Percentiles rank a stretch among this genome's conserved stretches.
These are phyloP conservation scores for Callocephalon fimbriatum DNA, from an alignment of 2,113 vertebrate species.

Conservation along the genomic window DNA sequence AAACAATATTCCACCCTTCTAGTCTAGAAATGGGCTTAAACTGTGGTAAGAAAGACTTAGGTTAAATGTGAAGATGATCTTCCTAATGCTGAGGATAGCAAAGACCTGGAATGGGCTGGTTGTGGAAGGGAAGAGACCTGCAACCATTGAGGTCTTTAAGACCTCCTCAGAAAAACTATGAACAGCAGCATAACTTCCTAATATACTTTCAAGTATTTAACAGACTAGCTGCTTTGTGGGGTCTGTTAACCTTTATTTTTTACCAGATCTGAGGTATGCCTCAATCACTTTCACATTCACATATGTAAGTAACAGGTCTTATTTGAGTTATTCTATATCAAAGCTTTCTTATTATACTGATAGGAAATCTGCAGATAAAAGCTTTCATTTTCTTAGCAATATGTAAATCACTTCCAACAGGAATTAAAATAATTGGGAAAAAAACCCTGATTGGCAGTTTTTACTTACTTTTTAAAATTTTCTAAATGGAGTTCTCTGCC, in stretches of 20 bases:
- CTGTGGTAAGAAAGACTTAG: not conserved
- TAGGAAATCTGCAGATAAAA: not conserved
- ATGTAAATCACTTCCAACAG: not conserved
- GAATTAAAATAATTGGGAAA: not conserved
- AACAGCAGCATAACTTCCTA: not conserved
- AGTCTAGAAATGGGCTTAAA: not conserved
- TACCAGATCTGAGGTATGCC: not conserved
- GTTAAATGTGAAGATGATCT: not conserved
- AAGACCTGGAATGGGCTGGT: not conserved
- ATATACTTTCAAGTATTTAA: not conserved
- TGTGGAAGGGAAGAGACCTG: not conserved
- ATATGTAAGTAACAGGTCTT: not conserved
- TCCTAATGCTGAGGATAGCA: not conserved
- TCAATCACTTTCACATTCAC: not conserved
- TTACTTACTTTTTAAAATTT: not conserved
- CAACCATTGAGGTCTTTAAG: not conserved
- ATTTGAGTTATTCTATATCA: not conserved
- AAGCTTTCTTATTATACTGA: not conserved
- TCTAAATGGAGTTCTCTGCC: not conserved
- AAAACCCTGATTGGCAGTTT: not conserved
- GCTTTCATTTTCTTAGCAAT: not conserved
- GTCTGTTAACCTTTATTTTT: not conserved
- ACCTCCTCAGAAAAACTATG: not conserved
- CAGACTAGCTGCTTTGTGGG: not conserved
- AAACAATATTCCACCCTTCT: not conserved